Conservation (phyloP, 2,797 vertebrate genomes). For the Eulemur rubriventer region DNA sequence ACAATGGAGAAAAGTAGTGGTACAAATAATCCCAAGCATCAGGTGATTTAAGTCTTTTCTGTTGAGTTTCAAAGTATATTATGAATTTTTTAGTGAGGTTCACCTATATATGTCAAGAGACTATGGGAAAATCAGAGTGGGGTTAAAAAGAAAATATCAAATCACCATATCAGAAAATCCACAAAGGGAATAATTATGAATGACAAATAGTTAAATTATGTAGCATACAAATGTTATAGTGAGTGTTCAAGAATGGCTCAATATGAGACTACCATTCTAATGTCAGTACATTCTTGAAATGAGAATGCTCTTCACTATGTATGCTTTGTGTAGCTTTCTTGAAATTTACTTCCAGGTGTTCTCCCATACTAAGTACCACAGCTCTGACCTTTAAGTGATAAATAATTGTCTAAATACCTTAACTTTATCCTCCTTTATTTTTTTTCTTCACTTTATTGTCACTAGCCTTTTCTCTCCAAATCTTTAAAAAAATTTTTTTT, state of each 20-base stretch:
- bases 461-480: neutral
- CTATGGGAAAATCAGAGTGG: neutral
- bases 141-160: conserved; percentile 33
- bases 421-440: neutral
- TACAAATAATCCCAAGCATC: neutral
- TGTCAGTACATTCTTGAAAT: conserved; percentile 38
- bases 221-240: neutral
- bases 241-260: neutral
- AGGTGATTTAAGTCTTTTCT: conserved; percentile 14
- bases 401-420: conserved; percentile 40
- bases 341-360: conserved; percentile 30
- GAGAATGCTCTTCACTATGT: neutral
- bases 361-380: neutral
- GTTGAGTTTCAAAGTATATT: conserved; percentile 31
- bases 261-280: conserved; percentile 31
- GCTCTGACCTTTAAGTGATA: conserved; percentile 42
- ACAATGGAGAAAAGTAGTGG: neutral
- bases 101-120: conserved; percentile 15
- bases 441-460: conserved; percentile 45
- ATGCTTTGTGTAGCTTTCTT: conserved; percentile 35
- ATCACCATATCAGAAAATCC: neutral
- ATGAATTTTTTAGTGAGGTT: neutral
- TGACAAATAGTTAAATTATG: neutral
- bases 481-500: no score
- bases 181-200: neutral